phyloP scores from a whole-genome alignment of 2,888 invertebrate genomes.

The Pyrrhia umbra region DNA sequence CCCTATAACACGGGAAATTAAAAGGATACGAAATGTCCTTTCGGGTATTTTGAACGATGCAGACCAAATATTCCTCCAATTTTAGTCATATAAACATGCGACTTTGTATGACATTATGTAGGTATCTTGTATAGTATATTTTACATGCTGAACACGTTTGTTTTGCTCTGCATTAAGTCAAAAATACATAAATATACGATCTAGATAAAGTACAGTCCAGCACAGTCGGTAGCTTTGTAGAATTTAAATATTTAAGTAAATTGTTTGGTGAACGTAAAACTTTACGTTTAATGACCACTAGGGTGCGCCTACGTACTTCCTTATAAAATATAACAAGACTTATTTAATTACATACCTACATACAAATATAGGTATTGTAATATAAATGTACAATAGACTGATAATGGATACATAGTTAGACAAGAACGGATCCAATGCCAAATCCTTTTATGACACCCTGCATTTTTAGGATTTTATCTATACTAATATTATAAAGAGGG shows the following conservation, averaged over 20 bases:
- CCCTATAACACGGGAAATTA: slow-evolving; percentile 38
- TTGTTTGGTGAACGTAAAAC: slow-evolving; percentile 6
- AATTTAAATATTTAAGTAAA: slow-evolving; percentile 18
- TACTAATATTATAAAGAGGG: no score
- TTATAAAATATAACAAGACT: slow-evolving; percentile 10
- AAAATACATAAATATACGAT: slow-evolving; percentile 55
- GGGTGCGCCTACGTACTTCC: slow-evolving; percentile 9
- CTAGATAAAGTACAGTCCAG: slow-evolving; percentile 46
- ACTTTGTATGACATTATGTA: slow-evolving; percentile 18
- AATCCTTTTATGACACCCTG: no score
- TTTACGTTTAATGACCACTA: slow-evolving; percentile 32
- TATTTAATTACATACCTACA: slow-evolving; percentile 6
- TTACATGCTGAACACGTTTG: slow-evolving; percentile 50
- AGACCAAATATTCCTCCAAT: slow-evolving; percentile 13
- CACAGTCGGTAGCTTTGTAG: slow-evolving; percentile 41
- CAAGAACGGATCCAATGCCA: no score
- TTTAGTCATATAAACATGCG: slow-evolving; percentile 19
- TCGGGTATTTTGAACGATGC: slow-evolving; percentile 8
- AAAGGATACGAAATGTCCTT: slow-evolving; percentile 26
- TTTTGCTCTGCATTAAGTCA: slow-evolving; percentile 49
- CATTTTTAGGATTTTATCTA: no score
- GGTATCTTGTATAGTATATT: slow-evolving; percentile 12
- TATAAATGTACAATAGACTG: no score
- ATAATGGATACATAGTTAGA: no score
- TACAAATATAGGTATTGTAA: no score